Evolutionary conservation across 2,797 vertebrate genomes (phyloP), one percentile per base, ranked within the genome.

Genomic region (Hipposideros larvatus): DNA sequence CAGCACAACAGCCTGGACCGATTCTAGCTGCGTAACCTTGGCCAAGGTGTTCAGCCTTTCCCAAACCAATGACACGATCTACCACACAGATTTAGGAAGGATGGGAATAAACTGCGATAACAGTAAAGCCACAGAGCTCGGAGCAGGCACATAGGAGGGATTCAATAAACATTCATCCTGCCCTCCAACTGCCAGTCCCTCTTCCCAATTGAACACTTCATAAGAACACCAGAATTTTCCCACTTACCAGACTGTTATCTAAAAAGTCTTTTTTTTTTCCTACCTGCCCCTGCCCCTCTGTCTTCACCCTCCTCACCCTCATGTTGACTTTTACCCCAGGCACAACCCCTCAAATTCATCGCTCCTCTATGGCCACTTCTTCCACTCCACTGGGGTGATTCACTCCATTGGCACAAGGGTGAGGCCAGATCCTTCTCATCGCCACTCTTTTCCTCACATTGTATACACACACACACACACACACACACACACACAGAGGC

Each of bases 141-240:
- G 22, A 4, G 11, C 18, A 2, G 4, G 51, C 79, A 55, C 5
- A 8, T 1, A 41, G n/a, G 0, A 3, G 5, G 41, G 11, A 13
- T 2, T n/a, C 83, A 2, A n/a, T 4, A 46, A 16, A 24, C 5
- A 4, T 75, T 26, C 61, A 31, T 11, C 15, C n/a, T 2, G 0
- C 22, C 68, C 61, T 28, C 19, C 37, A 51, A 2, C 31, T 9
- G 61, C 21, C 31, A 34, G 19, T 26, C 15, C 43, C 53, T 51
- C 55, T 37, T 22, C 31, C 28, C 66, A 61, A 7, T 4, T 19
- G 6, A 24, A 3, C 9, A 19, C 16, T 68, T 53, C 68, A 5
- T 59, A 5, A 55, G 66, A 75, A 55, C 11, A 19, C 53, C 90
- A 63, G 59, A 8, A 19, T 5, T 21, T 61, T 55, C 13, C 61